These are phyloP conservation scores for Harpagifer antarcticus DNA, from an alignment of 2,797 vertebrate species.

Conservation along the genomic window DNA sequence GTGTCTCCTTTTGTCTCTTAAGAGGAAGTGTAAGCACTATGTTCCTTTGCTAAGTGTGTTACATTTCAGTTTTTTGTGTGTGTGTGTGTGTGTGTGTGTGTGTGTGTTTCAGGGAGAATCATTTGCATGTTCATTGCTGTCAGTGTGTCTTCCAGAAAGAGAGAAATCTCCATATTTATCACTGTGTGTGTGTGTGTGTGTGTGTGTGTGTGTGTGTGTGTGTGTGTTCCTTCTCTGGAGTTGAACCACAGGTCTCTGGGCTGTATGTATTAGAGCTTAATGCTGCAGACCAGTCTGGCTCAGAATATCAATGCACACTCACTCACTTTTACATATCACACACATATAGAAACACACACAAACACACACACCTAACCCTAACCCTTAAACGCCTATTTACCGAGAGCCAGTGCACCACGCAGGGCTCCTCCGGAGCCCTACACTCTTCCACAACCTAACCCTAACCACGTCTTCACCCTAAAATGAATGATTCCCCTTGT, in stretches of 20 bases:
- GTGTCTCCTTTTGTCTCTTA: background rate
- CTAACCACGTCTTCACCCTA: too few species aligned
- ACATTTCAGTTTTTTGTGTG: background rate
- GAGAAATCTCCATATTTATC: slow-evolving; percentile 69
- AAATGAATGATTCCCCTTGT: too few species aligned
- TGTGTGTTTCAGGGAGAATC: slow-evolving; percentile 20
- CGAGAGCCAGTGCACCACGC: too few species aligned
- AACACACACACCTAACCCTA: too few species aligned
- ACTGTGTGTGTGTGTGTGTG: slow-evolving; percentile 5
- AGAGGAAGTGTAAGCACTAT: too few species aligned
- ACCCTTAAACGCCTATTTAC: too few species aligned
- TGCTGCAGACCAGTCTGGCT: slow-evolving; percentile 51
- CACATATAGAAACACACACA: too few species aligned
- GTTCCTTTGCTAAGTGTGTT: too few species aligned
- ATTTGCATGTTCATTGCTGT: slow-evolving; percentile 63
- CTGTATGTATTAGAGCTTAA: slow-evolving; percentile 71
- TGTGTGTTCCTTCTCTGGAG: slow-evolving; percentile 40
- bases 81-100: slow-evolving; percentile 23
- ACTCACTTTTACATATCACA: background rate
- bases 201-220: slow-evolving; percentile 20
- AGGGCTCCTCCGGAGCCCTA: too few species aligned
- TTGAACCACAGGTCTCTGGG: slow-evolving; percentile 70
- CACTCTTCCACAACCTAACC: too few species aligned
- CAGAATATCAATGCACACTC: slow-evolving; percentile 63
- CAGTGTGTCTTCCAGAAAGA: slow-evolving; percentile 44